Base-by-base conservation (phyloP, 2,797 vertebrate species). In the Margarornis squamiger region DNA sequence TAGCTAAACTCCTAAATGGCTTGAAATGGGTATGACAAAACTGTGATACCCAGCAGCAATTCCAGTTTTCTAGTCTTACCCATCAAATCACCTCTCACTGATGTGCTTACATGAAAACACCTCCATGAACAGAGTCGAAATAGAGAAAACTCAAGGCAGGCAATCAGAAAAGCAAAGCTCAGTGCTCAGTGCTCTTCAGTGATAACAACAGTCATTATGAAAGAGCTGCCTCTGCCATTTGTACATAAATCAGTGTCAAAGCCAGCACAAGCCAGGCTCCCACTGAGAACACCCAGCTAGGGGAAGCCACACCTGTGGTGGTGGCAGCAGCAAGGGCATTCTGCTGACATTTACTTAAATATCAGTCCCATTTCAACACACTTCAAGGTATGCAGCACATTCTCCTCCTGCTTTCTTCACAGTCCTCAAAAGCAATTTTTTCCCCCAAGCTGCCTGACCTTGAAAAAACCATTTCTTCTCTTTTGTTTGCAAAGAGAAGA, bases 291-390 rank as follows among this genome's bases (percentile, higher is more conserved):
- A 77, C 6, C 29, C 61, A 46, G 65, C 39, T 36, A 29, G 1
- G 3, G 74, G 51, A 86, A 70, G 78, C 73, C 70, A 63, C 75
- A 62, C 14, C 52, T 48, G 34, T 4, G 3, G 43, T 30, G 79
- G n/a, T n/a, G 58, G 49, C 2, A 75, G 86, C 81, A 93, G 82
- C 55, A 84, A 87, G 79, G 62, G 51, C 61, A 46, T 38, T 32
- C 65, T 48, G 55, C 52, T 90, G 80, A 82, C 72, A 82, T 92
- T 94, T 86, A 73, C 86, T 81, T 54, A 88, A 95, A 84, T 74
- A 78, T 23, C 77, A 85, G 77, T 20, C 38, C 4, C 15, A 67
- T 46, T 87, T 83, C 77, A 83, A n/a, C 57, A 59, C 51, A 34
- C 77, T 70, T 74, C 59, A 45, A 75, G 52, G 51, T 36, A 86